Base-by-base conservation (phyloP, 2,797 vertebrate genomes). In the Hippoglossus hippoglossus region DNA sequence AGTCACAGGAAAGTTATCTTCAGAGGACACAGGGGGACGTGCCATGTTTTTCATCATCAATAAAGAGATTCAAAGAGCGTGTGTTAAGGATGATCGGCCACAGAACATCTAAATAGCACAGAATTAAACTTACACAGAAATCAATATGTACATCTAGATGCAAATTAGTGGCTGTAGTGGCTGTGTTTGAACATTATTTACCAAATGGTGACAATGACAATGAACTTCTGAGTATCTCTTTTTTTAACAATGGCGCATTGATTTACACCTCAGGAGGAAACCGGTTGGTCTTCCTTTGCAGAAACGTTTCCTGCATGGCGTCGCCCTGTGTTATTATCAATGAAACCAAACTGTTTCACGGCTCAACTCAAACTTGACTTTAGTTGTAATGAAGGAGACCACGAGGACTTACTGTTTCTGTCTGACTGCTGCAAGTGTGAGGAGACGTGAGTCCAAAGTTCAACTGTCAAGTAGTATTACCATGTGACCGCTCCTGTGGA, bases 351-450 rank as follows among this genome's bases (percentile, higher is more conserved):
- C 26, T 12, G 0, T 8, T 3, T 13, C 5, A 26, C 4, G 47
- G 28, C 31, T 26, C n/a, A 46, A 77, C 25, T 34, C 13, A 52
- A 49, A 68, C 44, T 0, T 46, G 44, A 16, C 15, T 6, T 6
- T 19, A 15, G 12, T 16, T 7, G 18, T 46, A 6, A 46, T 46
- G 44, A 19, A 44, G 0, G 8, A 34, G 2, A 39, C 12, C 12
- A 39, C 12, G 36, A 39, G 36, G 36, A 89, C 93, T 93, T 86
- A 94, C 93, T 94, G 71, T 57, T 86, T 63, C 50, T 61, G 66
- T 18, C 16, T 67, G 53, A 57, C 19, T 51, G 18, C 5, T 73
- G 46, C 46, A 57, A 50, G 41, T 34, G 57, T 58, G 18, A 28
- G 12, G 0, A 50, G 11, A 39, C 36, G 31, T 3, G 1, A 72